phyloP scores from a whole-genome alignment of 2,797 vertebrate genomes.

The Fringilla coelebs region DNA sequence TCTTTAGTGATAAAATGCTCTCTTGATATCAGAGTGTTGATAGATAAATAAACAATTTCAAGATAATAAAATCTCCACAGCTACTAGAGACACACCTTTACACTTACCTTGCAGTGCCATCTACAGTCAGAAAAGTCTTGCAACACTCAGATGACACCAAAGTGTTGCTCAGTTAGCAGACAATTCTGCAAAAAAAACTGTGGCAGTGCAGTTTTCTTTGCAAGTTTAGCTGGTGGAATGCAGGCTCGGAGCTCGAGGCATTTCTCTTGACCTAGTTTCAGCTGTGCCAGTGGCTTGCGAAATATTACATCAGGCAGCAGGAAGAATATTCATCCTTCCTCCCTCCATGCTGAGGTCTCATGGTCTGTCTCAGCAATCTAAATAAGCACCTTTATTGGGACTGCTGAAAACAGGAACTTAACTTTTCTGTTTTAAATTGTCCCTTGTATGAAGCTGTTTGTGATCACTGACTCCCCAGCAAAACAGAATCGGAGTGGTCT shows the following conservation, averaged over 20 bases:
- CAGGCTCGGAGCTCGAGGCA: neutral
- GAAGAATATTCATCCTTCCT: neutral
- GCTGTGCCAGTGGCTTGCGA: neutral
- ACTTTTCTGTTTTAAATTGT: neutral
- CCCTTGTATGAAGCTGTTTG: neutral
- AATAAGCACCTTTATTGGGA: neutral
- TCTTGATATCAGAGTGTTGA: neutral
- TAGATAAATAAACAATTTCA: neutral
- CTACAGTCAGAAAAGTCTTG: neutral
- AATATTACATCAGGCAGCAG: neutral
- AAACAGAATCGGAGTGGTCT: neutral
- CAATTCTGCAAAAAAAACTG: neutral
- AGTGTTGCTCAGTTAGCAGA: neutral
- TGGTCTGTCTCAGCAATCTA: neutral
- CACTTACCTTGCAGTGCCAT: constrained; percentile 24
- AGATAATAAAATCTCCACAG: neutral
- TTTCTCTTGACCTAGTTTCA: neutral
- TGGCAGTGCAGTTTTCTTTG: fast-evolving
- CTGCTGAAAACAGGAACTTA: neutral
- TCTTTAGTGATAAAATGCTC: neutral
- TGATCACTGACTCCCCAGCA: neutral
- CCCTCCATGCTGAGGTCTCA: neutral
- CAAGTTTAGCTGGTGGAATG: neutral
- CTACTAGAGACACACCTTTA: neutral
- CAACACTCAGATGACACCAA: neutral